These are phyloP conservation scores for Sciaenops ocellatus DNA, from an alignment of 2,797 vertebrate genomes.

Conservation along the genomic window DNA sequence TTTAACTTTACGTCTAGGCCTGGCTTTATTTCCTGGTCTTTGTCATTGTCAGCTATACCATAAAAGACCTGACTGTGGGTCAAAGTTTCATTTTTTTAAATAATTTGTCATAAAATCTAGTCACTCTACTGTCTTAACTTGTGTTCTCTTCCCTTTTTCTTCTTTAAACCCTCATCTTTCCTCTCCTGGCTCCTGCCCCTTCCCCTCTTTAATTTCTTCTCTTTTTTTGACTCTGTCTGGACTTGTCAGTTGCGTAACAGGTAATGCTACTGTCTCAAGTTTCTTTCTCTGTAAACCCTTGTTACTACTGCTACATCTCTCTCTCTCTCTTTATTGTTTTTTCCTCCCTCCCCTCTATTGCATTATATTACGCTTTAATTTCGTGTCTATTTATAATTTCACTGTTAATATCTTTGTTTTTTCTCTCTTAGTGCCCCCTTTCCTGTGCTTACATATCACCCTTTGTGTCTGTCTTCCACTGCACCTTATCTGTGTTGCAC, in stretches of 20 bases:
- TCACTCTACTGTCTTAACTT: constrained; percentile 75
- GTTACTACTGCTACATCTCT: constrained; percentile 52
- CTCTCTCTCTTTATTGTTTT: neutral
- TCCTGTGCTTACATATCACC: constrained; percentile 31
- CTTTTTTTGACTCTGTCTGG: constrained; percentile 83
- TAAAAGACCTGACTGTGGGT: constrained; percentile 42
- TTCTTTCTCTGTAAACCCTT: constrained; percentile 58
- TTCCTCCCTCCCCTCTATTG: neutral
- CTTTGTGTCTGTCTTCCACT: constrained; percentile 53
- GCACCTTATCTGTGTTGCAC: constrained; percentile 57
- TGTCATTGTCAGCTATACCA: constrained; percentile 48
- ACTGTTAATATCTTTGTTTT: constrained; percentile 17
- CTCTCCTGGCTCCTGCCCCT: constrained; percentile 66
- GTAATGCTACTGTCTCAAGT: constrained; percentile 82
- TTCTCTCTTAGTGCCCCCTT: neutral
- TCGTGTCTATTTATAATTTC: constrained; percentile 16
- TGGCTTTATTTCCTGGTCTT: constrained; percentile 28
- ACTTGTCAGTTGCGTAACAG: constrained; percentile 88
- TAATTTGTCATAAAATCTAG: constrained; percentile 59
- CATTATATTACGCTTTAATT: constrained; percentile 25
- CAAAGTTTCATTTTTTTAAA: constrained; percentile 55
- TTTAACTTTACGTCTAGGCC: constrained; percentile 23
- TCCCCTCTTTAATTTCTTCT: constrained; percentile 68
- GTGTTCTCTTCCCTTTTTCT: constrained; percentile 67
- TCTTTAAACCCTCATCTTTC: constrained; percentile 68